phyloP scores from a whole-genome alignment of 1,140 invertebrate genomes.

The Aphelinus certus region DNA sequence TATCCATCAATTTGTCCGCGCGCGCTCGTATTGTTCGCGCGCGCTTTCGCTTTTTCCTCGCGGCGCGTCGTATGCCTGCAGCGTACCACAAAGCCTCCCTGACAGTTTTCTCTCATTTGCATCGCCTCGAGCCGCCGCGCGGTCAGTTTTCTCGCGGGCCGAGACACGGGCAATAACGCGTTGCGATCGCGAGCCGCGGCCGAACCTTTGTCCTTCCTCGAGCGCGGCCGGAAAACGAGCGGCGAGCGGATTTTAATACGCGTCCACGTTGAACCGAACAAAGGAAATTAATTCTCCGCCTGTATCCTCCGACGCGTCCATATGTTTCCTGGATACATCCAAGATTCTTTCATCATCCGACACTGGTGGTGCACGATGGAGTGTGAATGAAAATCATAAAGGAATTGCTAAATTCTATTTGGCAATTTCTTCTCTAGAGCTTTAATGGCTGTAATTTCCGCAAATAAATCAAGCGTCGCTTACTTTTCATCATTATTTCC shows the following conservation, averaged over 20 bases:
- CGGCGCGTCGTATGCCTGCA: too few species aligned
- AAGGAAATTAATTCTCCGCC: neutral
- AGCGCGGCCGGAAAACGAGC: neutral
- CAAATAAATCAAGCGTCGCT: slow-evolving; percentile 29
- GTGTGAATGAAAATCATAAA: neutral
- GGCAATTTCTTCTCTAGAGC: slow-evolving; percentile 10
- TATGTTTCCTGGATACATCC: too few species aligned
- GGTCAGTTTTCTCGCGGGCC: too few species aligned
- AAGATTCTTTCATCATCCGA: too few species aligned
- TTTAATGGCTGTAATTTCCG: slow-evolving; percentile 21
- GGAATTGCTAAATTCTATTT: slow-evolving; percentile 5
- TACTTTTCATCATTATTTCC: slow-evolving; percentile 17
- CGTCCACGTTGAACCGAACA: neutral
- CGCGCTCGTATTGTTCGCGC: neutral
- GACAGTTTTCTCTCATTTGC: slow-evolving; percentile 17
- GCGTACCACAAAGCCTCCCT: neutral
- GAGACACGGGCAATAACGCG: too few species aligned
- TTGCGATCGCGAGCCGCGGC: too few species aligned
- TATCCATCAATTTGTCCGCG: slow-evolving; percentile 8
- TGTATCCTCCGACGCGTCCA: too few species aligned
- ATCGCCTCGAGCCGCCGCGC: neutral
- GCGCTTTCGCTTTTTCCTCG: neutral
- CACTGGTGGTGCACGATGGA: too few species aligned
- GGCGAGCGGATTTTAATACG: too few species aligned
- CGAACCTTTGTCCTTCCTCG: neutral